Base-by-base conservation (phyloP, 1,140 invertebrate species). In the Drosophila sechellia region DNA sequence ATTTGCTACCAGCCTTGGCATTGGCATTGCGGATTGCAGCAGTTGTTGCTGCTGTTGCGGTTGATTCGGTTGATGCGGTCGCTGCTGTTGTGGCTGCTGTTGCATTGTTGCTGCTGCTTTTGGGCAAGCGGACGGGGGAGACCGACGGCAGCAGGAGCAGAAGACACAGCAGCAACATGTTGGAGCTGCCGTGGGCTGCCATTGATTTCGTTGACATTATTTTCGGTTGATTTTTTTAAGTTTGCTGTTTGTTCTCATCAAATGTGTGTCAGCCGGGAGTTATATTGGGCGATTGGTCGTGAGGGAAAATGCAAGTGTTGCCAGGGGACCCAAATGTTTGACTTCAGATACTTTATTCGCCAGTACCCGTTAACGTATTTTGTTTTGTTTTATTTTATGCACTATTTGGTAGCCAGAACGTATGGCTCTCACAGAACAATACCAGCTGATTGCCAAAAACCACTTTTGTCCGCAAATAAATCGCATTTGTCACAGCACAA, bases 161-260 rank as follows among this genome's bases (percentile, higher is more conserved):
- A 58, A 69, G 63, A 42, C 72, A 55, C 73, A 56, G 69, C 63
- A 57, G 54, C 78, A 86, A 58, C 78, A 75, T 56, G 72, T 49
- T 73, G 58, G 76, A 63, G 66, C 60, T 57, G 61, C 63, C 42
- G 55, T 49, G 46, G 76, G 66, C 57, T 35, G 63, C 78, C 70
- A 77, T 81, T 76, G 75, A 87, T 87, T 86, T 83, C 71, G 80
- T 87, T 83, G 79, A 86, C 83, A 85, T 85, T 81, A 78, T 85
- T 80, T 81, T 69, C 39, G 68, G 59, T 75, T 87, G 78, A 78
- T 81, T 87, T 85, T 81, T 83, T 74, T 70, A 27, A 61, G 69
- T 61, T 79, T 83, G 48, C 73, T 69, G 49, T 54, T 56, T 71
- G 56, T 66, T 64, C 40, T 60, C 61, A 72, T 77, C 53, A 49